phyloP scores from a whole-genome alignment of 2,888 invertebrate species.

The Bombyx huttoni region DNA sequence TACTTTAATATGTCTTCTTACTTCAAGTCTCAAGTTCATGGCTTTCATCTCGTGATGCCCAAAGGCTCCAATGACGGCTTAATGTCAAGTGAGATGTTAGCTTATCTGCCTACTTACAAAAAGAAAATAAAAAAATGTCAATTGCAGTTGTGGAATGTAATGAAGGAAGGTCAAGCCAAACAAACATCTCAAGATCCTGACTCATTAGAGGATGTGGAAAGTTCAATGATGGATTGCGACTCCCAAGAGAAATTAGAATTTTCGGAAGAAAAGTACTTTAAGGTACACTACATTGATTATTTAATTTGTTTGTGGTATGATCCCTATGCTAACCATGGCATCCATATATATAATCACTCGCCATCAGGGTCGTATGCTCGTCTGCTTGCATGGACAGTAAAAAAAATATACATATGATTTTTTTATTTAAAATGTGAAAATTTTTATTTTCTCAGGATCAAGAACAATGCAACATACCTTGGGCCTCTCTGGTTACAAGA shows the following conservation, averaged over 20 bases:
- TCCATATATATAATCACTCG: too few species aligned
- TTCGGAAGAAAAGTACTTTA: constrained; percentile 49
- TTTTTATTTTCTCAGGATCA: constrained; percentile 29
- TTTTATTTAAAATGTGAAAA: neutral
- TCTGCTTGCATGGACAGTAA: too few species aligned
- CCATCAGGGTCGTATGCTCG: too few species aligned
- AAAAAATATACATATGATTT: neutral
- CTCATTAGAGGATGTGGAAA: constrained; percentile 53
- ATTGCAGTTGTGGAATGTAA: constrained; percentile 49
- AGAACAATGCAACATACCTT: constrained; percentile 71
- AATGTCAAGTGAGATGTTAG: too few species aligned
- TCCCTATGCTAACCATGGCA: neutral
- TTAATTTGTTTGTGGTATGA: neutral
- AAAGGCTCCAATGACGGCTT: too few species aligned
- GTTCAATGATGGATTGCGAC: constrained; percentile 62
- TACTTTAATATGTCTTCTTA: too few species aligned
- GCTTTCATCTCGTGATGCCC: too few species aligned
- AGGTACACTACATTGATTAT: constrained; percentile 20
- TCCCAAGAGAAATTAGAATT: constrained; percentile 54
- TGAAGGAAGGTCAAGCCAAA: constrained; percentile 53
- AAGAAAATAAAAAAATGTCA: neutral
- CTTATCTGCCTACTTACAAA: too few species aligned
- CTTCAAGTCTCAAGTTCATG: too few species aligned
- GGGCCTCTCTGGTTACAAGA: constrained; percentile 83
- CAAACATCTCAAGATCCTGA: constrained; percentile 52